A percentile compares a stretch with the other conserved stretches of the same genome.
phyloP scores from a whole-genome alignment of 1,140 invertebrate genomes.

The Drosophila ananassae region DNA sequence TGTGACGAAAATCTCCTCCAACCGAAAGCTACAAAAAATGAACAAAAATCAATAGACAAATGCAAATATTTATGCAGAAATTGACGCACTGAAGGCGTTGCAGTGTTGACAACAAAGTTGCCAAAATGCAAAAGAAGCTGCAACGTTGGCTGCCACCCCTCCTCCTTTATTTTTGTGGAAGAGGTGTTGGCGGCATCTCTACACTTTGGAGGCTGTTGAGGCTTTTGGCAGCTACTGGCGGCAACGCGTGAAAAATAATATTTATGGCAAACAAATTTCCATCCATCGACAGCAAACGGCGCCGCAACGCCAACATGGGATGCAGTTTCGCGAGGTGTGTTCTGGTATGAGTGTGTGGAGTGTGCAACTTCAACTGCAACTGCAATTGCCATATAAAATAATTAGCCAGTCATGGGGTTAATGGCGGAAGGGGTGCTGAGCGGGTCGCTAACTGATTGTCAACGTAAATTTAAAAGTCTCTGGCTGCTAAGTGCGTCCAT shows the following conservation, averaged over 20 bases:
- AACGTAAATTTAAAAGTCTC: slow-evolving; percentile 62
- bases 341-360: background rate
- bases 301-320: slow-evolving; percentile 59
- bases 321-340: slow-evolving; percentile 29
- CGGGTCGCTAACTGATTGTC: slow-evolving; percentile 52
- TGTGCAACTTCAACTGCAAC: slow-evolving; percentile 12
- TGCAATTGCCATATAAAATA: slow-evolving; percentile 67
- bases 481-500: slow-evolving; percentile 66
- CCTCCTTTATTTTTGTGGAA: background rate
- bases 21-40: background rate
- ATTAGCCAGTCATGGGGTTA: slow-evolving; percentile 68
- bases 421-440: background rate
- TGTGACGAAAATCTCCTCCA: background rate
- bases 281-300: slow-evolving; percentile 70
- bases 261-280: slow-evolving; percentile 82
- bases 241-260: slow-evolving; percentile 74
- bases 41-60: slow-evolving; percentile 43
- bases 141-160: slow-evolving; percentile 19
- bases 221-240: slow-evolving; percentile 64
- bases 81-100: slow-evolving; percentile 49
- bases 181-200: slow-evolving; percentile 62
- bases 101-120: slow-evolving; percentile 65
- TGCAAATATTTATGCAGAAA: slow-evolving; percentile 52
- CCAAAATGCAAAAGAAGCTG: slow-evolving; percentile 49
- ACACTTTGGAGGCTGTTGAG: slow-evolving; percentile 17